phyloP scores from a whole-genome alignment of 35 echinoderm and acorn worm species.

The Lytechinus pictus region DNA sequence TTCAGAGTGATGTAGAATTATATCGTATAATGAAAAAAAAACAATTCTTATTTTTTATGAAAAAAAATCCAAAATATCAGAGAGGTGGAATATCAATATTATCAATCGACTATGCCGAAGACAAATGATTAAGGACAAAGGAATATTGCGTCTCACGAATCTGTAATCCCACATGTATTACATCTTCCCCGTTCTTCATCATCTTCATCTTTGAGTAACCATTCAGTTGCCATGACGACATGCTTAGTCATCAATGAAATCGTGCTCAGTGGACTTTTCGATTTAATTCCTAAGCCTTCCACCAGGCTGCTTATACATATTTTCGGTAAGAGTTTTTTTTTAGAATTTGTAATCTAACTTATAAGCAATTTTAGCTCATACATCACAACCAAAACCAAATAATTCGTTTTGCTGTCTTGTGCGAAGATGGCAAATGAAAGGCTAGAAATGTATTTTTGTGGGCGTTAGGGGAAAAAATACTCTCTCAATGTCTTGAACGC shows the following conservation, averaged over 20 bases:
- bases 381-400: neutral
- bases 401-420: neutral
- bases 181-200: neutral
- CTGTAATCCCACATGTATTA: neutral
- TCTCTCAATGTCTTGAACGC: neutral
- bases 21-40: too few species aligned
- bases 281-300: neutral
- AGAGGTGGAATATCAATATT: neutral
- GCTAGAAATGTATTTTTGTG: neutral
- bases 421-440: neutral
- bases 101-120: neutral
- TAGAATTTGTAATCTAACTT: neutral
- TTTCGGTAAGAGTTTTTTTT: neutral
- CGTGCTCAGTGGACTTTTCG: neutral
- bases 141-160: neutral
- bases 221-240: constrained; percentile 27
- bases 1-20: too few species aligned
- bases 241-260: constrained; percentile 41
- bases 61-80: neutral
- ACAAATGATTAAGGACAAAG: neutral
- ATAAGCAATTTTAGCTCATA: neutral
- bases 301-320: neutral
- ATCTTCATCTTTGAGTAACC: constrained; percentile 42
- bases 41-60: too few species aligned
- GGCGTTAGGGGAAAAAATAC: neutral